Evolutionary conservation across 2,797 vertebrate species (phyloP).

Genomic region (Pangasius larnaudii): DNA sequence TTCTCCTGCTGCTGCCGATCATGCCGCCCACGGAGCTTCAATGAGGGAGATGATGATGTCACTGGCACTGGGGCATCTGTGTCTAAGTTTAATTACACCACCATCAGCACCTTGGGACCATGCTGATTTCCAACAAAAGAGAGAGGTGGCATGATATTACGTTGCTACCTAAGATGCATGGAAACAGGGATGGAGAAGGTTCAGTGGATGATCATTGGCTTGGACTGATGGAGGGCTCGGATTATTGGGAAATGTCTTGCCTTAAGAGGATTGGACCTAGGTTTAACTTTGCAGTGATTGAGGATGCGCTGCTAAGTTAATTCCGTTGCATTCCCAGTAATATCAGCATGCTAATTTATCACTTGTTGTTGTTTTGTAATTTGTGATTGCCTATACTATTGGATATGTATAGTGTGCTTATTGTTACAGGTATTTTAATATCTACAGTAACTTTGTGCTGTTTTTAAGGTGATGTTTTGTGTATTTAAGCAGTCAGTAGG

Average conservation of each 20-base stretch:
- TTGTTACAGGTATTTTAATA: constrained; percentile 26
- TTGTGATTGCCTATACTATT: constrained; percentile 12
- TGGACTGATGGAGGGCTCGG: background rate
- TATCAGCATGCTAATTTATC: constrained; percentile 32
- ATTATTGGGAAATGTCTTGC: background rate
- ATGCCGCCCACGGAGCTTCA: constrained; percentile 40
- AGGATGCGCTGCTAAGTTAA: background rate
- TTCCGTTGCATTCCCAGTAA: constrained; percentile 4
- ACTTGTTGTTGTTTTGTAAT: background rate
- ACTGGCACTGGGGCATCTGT: constrained; percentile 81
- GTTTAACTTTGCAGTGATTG: constrained; percentile 2
- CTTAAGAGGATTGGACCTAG: background rate
- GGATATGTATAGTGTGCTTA: background rate
- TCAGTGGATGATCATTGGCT: background rate
- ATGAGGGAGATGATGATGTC: constrained; percentile 76
- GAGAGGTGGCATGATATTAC: background rate
- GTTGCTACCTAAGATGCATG: background rate
- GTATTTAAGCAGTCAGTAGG: background rate
- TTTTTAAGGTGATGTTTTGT: constrained; percentile 37
- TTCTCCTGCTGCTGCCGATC: constrained; percentile 81
- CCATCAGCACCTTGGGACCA: constrained; percentile 88
- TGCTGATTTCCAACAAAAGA: constrained; percentile 68
- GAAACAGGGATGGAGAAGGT: constrained; percentile 9
- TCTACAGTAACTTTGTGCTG: constrained; percentile 23
- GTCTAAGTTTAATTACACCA: constrained; percentile 94